Conservation (phyloP, 2,797 vertebrate species). For the Helarctos malayanus region DNA sequence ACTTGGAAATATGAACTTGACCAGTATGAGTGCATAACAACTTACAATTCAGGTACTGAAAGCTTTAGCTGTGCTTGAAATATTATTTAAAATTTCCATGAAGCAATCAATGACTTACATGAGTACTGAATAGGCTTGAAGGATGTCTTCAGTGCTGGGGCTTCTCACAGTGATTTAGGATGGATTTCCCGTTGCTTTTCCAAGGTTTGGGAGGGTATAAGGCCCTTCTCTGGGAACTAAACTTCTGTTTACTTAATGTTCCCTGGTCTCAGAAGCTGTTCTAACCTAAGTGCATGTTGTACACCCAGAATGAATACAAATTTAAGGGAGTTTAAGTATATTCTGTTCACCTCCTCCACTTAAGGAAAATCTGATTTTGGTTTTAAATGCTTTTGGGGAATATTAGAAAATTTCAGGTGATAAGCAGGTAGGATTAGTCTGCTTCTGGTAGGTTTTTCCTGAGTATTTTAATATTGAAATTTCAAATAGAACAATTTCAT, state of each 20-base stretch:
- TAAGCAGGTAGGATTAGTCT: not conserved
- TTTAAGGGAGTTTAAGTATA: not conserved
- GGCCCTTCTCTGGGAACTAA: constrained; percentile 43
- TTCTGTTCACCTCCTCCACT: not conserved
- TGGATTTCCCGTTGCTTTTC: constrained; percentile 77
- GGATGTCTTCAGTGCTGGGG: constrained; percentile 57
- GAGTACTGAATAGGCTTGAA: constrained; percentile 67
- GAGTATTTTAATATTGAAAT: not conserved
- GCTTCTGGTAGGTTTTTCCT: not conserved
- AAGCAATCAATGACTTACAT: constrained; percentile 35
- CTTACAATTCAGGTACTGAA: not conserved
- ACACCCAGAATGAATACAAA: constrained; percentile 59
- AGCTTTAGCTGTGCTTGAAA: constrained; percentile 13
- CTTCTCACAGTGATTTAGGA: constrained; percentile 51
- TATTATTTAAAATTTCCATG: constrained; percentile 25
- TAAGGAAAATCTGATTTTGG: constrained; percentile 33
- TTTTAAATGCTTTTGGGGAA: constrained; percentile 58
- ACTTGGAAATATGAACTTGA: not conserved
- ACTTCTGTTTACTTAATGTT: constrained; percentile 54
- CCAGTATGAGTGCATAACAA: constrained; percentile 8
- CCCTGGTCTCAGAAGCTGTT: constrained; percentile 43
- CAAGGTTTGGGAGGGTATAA: constrained; percentile 69
- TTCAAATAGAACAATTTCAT: not conserved
- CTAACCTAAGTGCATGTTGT: not conserved
- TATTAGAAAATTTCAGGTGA: not conserved